phyloP scores from a whole-genome alignment of 2,113 vertebrate genomes.

The Harpagus bidentatus region DNA sequence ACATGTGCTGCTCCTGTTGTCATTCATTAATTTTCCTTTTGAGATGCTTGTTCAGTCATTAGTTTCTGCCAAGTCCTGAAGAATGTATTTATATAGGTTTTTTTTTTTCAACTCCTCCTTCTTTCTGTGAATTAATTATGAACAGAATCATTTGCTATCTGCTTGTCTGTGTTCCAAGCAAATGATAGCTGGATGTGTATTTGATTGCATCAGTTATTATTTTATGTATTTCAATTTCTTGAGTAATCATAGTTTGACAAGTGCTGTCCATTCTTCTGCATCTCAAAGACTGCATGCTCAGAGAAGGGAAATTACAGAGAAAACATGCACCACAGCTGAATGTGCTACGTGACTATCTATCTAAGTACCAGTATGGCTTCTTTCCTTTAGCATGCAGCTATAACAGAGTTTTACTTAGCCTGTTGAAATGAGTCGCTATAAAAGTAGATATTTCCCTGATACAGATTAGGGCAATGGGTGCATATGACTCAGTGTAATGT shows the following conservation, averaged over 20 bases:
- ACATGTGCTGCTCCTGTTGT: slow-evolving; percentile 17
- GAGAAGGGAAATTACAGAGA: background rate
- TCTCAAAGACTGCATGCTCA: background rate
- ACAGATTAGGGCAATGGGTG: background rate
- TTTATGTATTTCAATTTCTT: slow-evolving; percentile 40
- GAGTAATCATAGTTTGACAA: slow-evolving; percentile 16
- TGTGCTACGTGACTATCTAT: background rate
- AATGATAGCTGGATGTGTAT: background rate
- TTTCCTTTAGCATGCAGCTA: background rate
- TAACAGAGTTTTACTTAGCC: background rate
- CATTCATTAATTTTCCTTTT: slow-evolving; percentile 39
- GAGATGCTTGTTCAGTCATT: slow-evolving; percentile 36
- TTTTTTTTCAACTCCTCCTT: background rate
- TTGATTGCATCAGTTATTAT: slow-evolving; percentile 33
- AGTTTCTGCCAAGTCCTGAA: background rate
- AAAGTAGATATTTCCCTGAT: background rate
- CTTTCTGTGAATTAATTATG: slow-evolving; percentile 32
- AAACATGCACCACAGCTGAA: background rate
- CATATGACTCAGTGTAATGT: background rate
- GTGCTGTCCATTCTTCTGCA: background rate
- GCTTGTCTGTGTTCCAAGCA: slow-evolving; percentile 5
- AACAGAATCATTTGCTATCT: slow-evolving; percentile 34
- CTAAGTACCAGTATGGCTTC: background rate
- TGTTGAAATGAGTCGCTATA: background rate
- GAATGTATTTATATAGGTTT: background rate